A percentile compares a stretch with the other conserved stretches of the same genome.
Conservation (phyloP, 2,888 invertebrate genomes). For the Rhyacophila evoluta region DNA sequence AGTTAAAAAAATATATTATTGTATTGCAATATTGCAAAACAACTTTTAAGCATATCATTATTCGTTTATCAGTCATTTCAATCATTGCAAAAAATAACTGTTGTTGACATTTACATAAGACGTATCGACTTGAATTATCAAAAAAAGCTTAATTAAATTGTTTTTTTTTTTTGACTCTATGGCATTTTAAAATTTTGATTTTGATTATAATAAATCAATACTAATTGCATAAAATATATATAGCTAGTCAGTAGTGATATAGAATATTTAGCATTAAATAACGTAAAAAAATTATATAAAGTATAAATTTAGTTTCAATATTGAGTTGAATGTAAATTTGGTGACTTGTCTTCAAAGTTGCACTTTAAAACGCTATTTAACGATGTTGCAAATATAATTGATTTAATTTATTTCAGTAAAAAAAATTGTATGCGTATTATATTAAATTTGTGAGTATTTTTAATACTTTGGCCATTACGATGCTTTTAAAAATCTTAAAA, state of each 20-base stretch:
- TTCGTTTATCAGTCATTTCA: neutral
- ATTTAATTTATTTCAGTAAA: no score
- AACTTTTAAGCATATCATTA: neutral
- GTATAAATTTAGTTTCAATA: no score
- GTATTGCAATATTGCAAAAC: neutral
- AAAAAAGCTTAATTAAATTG: constrained; percentile 8
- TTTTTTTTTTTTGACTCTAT: no score
- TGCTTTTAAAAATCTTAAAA: no score
- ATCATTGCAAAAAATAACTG: neutral
- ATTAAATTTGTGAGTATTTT: no score
- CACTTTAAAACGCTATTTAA: no score
- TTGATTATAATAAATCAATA: neutral
- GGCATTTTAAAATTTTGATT: neutral
- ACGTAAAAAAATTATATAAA: neutral
- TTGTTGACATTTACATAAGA: constrained; percentile 26
- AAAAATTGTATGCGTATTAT: no score
- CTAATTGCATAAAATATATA: neutral
- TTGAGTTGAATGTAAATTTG: no score
- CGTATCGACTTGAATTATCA: neutral
- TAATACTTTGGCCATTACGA: no score
- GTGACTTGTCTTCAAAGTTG: no score
- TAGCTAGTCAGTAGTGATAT: neutral
- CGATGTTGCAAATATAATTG: no score
- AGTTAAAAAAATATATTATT: neutral
- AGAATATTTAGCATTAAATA: neutral